A percentile compares a stretch with the other conserved stretches of the same genome.
These are phyloP conservation scores for Vannuccia rotundouncinata DNA, from an alignment of 2,888 invertebrate genomes.

Conservation along the genomic window DNA sequence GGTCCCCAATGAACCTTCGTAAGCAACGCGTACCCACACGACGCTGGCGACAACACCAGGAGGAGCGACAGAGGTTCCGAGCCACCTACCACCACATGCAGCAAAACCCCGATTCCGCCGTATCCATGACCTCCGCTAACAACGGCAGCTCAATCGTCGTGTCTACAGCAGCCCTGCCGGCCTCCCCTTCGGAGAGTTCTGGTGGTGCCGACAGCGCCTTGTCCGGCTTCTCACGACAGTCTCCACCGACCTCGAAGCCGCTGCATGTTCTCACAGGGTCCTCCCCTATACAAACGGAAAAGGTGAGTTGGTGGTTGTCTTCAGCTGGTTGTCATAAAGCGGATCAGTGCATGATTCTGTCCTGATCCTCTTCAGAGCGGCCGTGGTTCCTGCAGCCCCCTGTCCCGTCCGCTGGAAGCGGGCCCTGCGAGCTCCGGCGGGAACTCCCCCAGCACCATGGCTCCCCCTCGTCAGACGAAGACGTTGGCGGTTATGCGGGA, in stretches of 20 bases:
- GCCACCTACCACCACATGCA: not conserved
- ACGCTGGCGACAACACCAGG: not conserved
- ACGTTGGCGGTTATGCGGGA: not conserved
- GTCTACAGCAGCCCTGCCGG: not conserved
- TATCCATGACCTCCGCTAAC: not conserved
- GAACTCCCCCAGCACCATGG: not conserved
- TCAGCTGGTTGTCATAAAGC: not conserved
- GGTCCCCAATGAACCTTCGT: not conserved
- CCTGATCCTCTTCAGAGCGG: not conserved
- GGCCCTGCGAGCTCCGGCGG: not conserved
- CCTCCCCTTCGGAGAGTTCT: not conserved
- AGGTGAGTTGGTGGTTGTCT: not conserved
- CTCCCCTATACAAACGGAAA: not conserved
- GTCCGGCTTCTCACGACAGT: not conserved
- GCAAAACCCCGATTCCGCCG: not conserved
- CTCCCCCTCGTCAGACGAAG: not conserved
- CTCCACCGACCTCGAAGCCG: not conserved
- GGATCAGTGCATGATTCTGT: not conserved
- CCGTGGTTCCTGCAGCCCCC: not conserved
- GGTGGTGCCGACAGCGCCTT: not conserved
- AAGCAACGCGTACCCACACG: not conserved
- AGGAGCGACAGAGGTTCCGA: not conserved
- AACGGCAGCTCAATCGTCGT: not conserved
- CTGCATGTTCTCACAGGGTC: not conserved
- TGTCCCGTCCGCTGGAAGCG: not conserved